Evolutionary conservation across 1,140 invertebrate species (phyloP).

Genomic region (Chrysomallon squamiferum): DNA sequence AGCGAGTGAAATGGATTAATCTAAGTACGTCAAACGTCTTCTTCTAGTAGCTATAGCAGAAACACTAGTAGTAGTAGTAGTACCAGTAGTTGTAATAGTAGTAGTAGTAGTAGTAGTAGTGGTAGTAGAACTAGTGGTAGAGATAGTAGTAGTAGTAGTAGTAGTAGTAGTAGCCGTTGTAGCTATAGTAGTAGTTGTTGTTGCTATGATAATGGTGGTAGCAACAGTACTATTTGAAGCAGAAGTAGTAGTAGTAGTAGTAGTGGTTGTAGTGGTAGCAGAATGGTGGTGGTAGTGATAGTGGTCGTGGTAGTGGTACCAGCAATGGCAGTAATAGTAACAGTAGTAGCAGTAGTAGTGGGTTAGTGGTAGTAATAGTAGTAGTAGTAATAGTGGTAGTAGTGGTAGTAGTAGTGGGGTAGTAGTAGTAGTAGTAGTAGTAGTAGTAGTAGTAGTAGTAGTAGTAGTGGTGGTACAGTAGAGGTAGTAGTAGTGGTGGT

Average conservation of each 20-base stretch:
- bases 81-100: slow-evolving; percentile 20
- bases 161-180: slow-evolving; percentile 11
- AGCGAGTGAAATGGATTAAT: too few species aligned
- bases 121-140: slow-evolving; percentile 14
- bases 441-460: background rate
- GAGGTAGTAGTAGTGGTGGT: too few species aligned
- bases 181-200: slow-evolving; percentile 6
- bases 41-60: slow-evolving; percentile 15
- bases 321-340: background rate
- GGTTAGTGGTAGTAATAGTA: background rate
- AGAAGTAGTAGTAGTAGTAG: slow-evolving; percentile 3
- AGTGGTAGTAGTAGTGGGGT: background rate
- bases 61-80: slow-evolving; percentile 19
- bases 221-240: slow-evolving; percentile 9
- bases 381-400: background rate
- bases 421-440: background rate
- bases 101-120: slow-evolving; percentile 19
- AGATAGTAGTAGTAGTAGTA: slow-evolving; percentile 17
- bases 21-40: too few species aligned
- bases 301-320: background rate
- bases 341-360: background rate
- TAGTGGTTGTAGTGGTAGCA: background rate
- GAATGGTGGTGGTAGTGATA: background rate
- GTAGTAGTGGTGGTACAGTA: too few species aligned
- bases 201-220: slow-evolving; percentile 6